These are phyloP conservation scores for Echeneis naucrates DNA, from an alignment of 2,797 vertebrate genomes.

Conservation along the genomic window DNA sequence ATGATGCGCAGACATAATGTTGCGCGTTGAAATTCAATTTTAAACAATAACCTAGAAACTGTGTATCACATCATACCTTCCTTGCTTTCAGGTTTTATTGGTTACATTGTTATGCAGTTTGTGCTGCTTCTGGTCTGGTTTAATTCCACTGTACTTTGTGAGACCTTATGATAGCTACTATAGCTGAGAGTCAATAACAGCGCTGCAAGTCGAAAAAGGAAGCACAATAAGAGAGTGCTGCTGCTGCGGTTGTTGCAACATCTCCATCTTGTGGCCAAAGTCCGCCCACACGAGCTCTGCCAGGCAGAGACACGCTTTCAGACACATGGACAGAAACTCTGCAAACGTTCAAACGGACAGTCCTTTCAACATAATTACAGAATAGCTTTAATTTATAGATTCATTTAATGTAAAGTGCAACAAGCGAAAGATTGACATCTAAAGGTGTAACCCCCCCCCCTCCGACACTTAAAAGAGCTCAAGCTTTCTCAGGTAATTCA, in stretches of 20 bases:
- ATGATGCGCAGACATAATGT: not conserved
- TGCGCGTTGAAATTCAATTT: not conserved
- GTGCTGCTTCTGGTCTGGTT: not conserved
- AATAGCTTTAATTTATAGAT: not conserved
- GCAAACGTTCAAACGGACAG: not conserved
- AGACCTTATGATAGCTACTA: not conserved
- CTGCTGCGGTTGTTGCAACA: conserved; percentile 2
- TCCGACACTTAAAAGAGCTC: not conserved
- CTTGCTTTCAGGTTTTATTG: not conserved
- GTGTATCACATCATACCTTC: not conserved
- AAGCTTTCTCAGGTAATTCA: not conserved
- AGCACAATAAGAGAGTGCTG: not conserved
- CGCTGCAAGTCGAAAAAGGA: not conserved
- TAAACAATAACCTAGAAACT: not conserved
- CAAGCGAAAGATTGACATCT: not conserved
- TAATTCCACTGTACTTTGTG: not conserved
- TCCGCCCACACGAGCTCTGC: not conserved
- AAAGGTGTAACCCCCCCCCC: not conserved
- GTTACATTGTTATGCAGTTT: not conserved
- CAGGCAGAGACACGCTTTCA: not conserved
- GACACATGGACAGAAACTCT: not conserved
- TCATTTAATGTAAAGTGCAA: not conserved
- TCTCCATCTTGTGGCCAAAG: conserved; percentile 58
- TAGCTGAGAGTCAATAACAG: not conserved
- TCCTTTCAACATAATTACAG: not conserved